Base-by-base conservation (phyloP, 1,140 invertebrate genomes). In the Lordiphosa stackelbergi region DNA sequence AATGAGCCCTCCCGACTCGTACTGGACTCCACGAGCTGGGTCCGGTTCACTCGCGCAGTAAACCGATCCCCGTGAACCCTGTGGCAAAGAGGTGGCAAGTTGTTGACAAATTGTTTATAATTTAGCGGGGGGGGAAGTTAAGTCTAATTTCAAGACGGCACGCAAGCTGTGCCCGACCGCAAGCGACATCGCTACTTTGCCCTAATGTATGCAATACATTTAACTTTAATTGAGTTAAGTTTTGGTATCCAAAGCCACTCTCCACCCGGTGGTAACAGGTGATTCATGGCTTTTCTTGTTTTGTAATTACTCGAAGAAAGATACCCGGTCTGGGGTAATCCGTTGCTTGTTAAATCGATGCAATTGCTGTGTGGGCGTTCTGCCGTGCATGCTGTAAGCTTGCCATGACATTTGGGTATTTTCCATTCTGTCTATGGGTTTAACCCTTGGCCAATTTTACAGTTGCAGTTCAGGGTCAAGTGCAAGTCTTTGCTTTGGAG, bases 11-110 rank as follows among this genome's bases (percentile, higher is more conserved):
- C 79, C 85, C 84, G 86, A 86, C 86, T 86, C 64, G 86, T 86
- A 83, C 81, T 86, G 77, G 85, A 87, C 52, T 87, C 86, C 62
- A 85, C 86, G 65, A 87, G 69, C 70, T 87, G 86, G 86, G 84
- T 87, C 81, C 78, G 86, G 85, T 87, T 87, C 86, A 87, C 85
- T 85, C 79, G 86, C 66, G 83, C 87, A 83, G 72, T 89, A 88
- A 71, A 87, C 69, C 87, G 87, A 85, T 79, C 88, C 85, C 88
- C 89, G 87, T 85, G 89, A 88, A 85, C 90, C 88, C 86, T 87
- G 43, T 10, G 51, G 58, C 1, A 22, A 41, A 12, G 24, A 10
- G 5, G 4, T 19, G 10, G n/a, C 34, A 51, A 24, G n/a, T 36
- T 51, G 36, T 51, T 40, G n/a, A 51, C 36, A 51, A 51, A 40